These are phyloP conservation scores for human (Homo sapiens) DNA, from an alignment of 2,113 vertebrate genomes.

Conservation along the genomic window GRCh38 chr12:4960001-4960500, in stretches of 20 bases:
- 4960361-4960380: background rate
- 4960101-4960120: accelerated
- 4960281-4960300: accelerated
- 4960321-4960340: accelerated
- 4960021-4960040: background rate
- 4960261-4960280: background rate
- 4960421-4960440: background rate
- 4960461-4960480: background rate
- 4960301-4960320: accelerated
- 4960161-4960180: background rate
- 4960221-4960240: background rate
- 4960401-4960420: background rate
- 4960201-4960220: background rate
- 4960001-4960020: background rate
- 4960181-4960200: background rate
- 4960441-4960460: background rate
- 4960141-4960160: background rate
- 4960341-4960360: background rate
- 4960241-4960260: background rate
- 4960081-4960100: background rate
- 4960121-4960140: background rate
- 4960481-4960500: background rate
- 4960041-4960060: background rate
- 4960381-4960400: background rate
- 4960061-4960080: background rate